Percentiles rank a stretch among this genome's conserved stretches.
Evolutionary conservation across 2,888 invertebrate species (phyloP).

Genomic region (Amiota communis): DNA sequence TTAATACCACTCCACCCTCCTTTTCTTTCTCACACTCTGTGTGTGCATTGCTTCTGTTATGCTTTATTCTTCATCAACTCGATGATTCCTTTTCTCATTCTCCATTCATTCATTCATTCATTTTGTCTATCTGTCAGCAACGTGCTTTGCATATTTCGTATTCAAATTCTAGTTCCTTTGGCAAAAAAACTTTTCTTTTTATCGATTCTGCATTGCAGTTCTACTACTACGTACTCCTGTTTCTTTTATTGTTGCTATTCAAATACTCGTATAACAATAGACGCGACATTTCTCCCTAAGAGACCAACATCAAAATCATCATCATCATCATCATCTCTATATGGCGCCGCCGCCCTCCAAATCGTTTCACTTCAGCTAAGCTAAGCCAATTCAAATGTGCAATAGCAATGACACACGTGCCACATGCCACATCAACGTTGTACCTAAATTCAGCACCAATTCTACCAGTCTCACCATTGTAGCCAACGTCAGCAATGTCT

Average conservation of each 20-base stretch:
- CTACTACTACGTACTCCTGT: neutral
- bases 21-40: neutral
- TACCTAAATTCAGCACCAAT: neutral
- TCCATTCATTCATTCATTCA: neutral
- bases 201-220: slow-evolving; percentile 27
- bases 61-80: neutral
- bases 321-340: neutral
- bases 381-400: slow-evolving; percentile 24
- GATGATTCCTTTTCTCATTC: neutral
- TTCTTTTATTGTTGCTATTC: neutral
- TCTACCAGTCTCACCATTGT: neutral
- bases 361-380: neutral
- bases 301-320: neutral
- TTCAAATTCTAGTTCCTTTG: slow-evolving; percentile 3
- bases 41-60: neutral
- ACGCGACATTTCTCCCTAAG: slow-evolving; percentile 26
- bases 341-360: neutral
- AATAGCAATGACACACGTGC: neutral
- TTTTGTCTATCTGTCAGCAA: slow-evolving; percentile 4
- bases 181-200: neutral
- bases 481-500: neutral
- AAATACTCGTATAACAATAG: slow-evolving; percentile 19
- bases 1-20: too few relatives aligned
- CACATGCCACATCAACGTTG: neutral
- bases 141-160: slow-evolving; percentile 26